These are phyloP conservation scores for Periophthalmodon schlosseri DNA, from an alignment of 2,113 vertebrate genomes.

Conservation along the genomic window DNA sequence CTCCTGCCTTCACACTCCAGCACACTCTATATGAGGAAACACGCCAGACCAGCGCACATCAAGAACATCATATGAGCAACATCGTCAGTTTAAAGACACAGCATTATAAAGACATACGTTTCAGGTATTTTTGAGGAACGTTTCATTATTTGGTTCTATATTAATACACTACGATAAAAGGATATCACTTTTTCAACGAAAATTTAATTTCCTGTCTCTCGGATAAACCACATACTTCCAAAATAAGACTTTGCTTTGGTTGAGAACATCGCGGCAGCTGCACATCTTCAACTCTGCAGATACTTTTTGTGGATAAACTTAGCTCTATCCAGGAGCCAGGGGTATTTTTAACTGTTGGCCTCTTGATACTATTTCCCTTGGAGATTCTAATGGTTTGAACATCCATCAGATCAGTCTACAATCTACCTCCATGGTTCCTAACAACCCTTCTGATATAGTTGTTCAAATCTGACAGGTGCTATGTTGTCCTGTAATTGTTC, in stretches of 20 bases:
- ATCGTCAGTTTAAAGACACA: background rate
- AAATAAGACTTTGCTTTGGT: slow-evolving; percentile 16
- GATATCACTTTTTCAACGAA: slow-evolving; percentile 26
- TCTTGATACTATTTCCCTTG: slow-evolving; percentile 55
- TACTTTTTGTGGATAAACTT: slow-evolving; percentile 29
- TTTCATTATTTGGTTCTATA: slow-evolving; percentile 9
- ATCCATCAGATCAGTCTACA: slow-evolving; percentile 32
- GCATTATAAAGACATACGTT: background rate
- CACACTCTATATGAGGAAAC: background rate
- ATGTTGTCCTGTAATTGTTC: background rate
- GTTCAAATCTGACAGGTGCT: background rate
- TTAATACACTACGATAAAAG: slow-evolving; percentile 16
- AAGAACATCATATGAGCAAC: background rate
- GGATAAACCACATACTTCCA: slow-evolving; percentile 36
- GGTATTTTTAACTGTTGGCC: slow-evolving; percentile 66
- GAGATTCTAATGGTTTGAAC: slow-evolving; percentile 47
- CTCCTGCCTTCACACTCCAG: slow-evolving; percentile 51
- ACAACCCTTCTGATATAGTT: background rate
- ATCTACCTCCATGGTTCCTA: background rate
- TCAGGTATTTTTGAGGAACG: background rate
- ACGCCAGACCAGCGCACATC: background rate
- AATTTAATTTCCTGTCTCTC: slow-evolving; percentile 38
- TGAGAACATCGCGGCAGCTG: slow-evolving; percentile 30
- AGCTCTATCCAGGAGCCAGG: slow-evolving; percentile 22
- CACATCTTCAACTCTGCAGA: slow-evolving; percentile 35